Base-by-base conservation (phyloP, 2,113 vertebrate species). In the Megaceryle torquata region DNA sequence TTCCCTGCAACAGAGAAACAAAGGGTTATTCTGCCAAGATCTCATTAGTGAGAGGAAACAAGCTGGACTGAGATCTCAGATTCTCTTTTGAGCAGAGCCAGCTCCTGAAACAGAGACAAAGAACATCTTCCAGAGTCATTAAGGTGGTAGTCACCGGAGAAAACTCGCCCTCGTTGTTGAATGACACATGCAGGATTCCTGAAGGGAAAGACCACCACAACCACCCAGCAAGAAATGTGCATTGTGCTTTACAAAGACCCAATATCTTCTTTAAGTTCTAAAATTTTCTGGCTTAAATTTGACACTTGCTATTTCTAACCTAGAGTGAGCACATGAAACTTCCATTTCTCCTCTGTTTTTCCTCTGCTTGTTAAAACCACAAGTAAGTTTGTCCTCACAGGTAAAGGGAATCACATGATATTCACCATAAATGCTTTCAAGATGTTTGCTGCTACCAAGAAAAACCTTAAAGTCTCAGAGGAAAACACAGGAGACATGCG, bases 1-100 rank as follows among this genome's bases (percentile, higher is more conserved):
- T 98, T 39, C 98, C 98, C 98, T 98, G 72, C 11, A 35, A 50
- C 2, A 13, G 37, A 82, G 51, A 92, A 86, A 65, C 18, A 41
- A 15, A 10, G 22, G 28, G 28, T 88, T 64, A 53, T n/a, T 35
- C 56, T 57, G 64, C 79, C 61, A 46, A 39, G 46, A 70, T 50
- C 89, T 92, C 88, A 31, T 77, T 74, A 84, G 57, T 1, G 29
- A 56, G 80, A 86, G 90, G 89, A 81, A 89, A 81, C 54, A 25
- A 72, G 74, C 65, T 82, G 86, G 82, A 65, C 16, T 1, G 0
- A 41, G 78, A 65, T 20, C 24, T 54, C 64, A 21, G 15, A 48
- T 35, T 72, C 82, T 77, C 82, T 71, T 84, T 76, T 46, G 44
- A 43, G 25, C 54, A 26, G 54, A 77, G 78, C 82, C 77, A 86